A percentile compares a stretch with the other conserved stretches of the same genome.
Conservation (phyloP, 1,140 invertebrate genomes). For the Drosophila mauritiana region DNA sequence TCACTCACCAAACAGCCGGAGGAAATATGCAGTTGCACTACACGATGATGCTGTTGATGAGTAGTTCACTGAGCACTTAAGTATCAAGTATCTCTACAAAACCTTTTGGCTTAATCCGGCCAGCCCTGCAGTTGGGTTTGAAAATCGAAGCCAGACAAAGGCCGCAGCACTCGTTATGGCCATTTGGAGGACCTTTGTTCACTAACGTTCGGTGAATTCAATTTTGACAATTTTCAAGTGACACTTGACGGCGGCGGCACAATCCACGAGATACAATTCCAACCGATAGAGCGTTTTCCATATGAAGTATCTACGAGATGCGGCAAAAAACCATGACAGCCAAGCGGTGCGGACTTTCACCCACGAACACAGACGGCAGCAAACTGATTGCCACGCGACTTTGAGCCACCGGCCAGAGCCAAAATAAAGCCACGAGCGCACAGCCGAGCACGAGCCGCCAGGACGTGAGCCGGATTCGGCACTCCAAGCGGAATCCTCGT, state of each 20-base stretch:
- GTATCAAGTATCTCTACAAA: slow-evolving; percentile 38
- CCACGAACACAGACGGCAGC: slow-evolving; percentile 64
- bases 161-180: slow-evolving; percentile 47
- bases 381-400: slow-evolving; percentile 70
- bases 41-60: slow-evolving; percentile 3
- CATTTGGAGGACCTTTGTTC: slow-evolving; percentile 57
- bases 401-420: slow-evolving; percentile 59
- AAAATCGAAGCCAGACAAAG: slow-evolving; percentile 21
- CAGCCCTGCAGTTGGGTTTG: slow-evolving; percentile 17
- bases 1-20: slow-evolving; percentile 35
- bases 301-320: slow-evolving; percentile 9
- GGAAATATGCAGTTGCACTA: slow-evolving; percentile 14
- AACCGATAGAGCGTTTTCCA: slow-evolving; percentile 19
- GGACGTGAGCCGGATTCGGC: slow-evolving; percentile 13
- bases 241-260: slow-evolving; percentile 44
- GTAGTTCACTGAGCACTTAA: slow-evolving; percentile 23
- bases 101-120: slow-evolving; percentile 26
- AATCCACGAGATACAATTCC: slow-evolving; percentile 50
- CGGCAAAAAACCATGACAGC: slow-evolving; percentile 16
- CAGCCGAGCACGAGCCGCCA: slow-evolving; percentile 52
- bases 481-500: slow-evolving; percentile 13
- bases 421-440: slow-evolving; percentile 66
- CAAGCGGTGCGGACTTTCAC: slow-evolving; percentile 58
- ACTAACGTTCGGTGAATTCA: slow-evolving; percentile 35
- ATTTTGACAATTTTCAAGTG: slow-evolving; percentile 73